Evolutionary conservation across 2,113 vertebrate genomes (phyloP).

Genomic region (Spizaetus ornatus): DNA sequence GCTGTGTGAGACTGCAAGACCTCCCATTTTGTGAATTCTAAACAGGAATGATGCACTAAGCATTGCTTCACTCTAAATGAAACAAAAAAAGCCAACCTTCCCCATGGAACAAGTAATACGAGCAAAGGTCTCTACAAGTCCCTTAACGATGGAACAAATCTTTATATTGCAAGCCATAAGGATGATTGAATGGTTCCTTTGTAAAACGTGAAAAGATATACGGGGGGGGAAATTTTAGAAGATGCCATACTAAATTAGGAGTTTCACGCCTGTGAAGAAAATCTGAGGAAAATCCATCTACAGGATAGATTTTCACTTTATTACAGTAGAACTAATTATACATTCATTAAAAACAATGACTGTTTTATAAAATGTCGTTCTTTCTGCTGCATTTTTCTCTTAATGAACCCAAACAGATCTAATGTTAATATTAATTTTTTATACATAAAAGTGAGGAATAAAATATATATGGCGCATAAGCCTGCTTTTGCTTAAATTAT

Average conservation of each 20-base stretch:
- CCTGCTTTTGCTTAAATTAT: not conserved
- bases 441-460: not conserved
- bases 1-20: not conserved
- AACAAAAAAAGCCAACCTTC: not conserved
- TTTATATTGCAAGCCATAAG: not conserved
- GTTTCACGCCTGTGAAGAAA: not conserved
- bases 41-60: not conserved
- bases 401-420: not conserved
- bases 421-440: not conserved
- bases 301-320: slow-evolving; percentile 8
- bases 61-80: not conserved
- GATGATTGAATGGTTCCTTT: slow-evolving; percentile 16
- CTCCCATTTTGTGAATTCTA: not conserved
- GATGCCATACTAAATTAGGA: not conserved
- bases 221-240: not conserved
- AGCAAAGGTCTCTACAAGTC: slow-evolving; percentile 6
- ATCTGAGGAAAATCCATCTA: not conserved
- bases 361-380: not conserved
- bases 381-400: not conserved
- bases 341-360: slow-evolving; percentile 2
- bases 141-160: slow-evolving; percentile 3
- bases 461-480: not conserved
- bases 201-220: not conserved
- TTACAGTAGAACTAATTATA: slow-evolving; percentile 1
- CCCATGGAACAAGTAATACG: not conserved